Base-by-base conservation (phyloP, 2,888 invertebrate genomes). In the Pseudolycoriella hygida region DNA sequence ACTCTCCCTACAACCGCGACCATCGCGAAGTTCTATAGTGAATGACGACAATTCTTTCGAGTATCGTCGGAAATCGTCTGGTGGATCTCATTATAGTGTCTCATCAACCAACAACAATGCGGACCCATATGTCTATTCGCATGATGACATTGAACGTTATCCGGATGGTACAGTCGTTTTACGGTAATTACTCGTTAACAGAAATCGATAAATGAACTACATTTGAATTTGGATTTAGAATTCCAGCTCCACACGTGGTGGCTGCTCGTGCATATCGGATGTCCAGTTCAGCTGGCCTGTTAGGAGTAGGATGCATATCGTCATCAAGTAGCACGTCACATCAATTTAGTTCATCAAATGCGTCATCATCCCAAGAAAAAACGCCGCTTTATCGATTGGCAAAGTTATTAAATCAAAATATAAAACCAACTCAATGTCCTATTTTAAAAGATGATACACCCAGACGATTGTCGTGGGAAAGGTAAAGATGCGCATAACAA, bases 141-240 rank as follows among this genome's bases (percentile, higher is more conserved):
- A 56, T 47, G 65, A 65, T 48, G 71, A 69, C 15, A 66, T 69
- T 17, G 72, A 72, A 53, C 61, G 70, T 37, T 65, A 68, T 50
- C 61, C 70, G 3, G 72, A 79, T 58, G 77, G 79, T 12, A 70
- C 70, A 5, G 63, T 76, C 12, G 67, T 73, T 17, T 66, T 80
- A 19, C 73, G 77, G 79, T 78, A 52, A 61, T 40, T 37, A 19
- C 17, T 14, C 17, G 34, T 34, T 34, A 4, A n/a, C n/a, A n/a
- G n/a, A 34, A 34, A 34, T 34, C 11, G 15, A 14, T 39, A 39
- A 39, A 39, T 15, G 17, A 39, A 15, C 15, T 39, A 14, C 8
- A 17, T 39, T 17, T 17, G 15, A 17, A 39, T 39, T 17, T 17
- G 8, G 14, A 3, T 17, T 39, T 17, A 72, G 72, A 55, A 72